Percentiles rank a stretch among this genome's conserved stretches.
These are phyloP conservation scores for Echinarachnius parma DNA, from an alignment of 53 echinoderm and acorn worm genomes.

Conservation along the genomic window DNA sequence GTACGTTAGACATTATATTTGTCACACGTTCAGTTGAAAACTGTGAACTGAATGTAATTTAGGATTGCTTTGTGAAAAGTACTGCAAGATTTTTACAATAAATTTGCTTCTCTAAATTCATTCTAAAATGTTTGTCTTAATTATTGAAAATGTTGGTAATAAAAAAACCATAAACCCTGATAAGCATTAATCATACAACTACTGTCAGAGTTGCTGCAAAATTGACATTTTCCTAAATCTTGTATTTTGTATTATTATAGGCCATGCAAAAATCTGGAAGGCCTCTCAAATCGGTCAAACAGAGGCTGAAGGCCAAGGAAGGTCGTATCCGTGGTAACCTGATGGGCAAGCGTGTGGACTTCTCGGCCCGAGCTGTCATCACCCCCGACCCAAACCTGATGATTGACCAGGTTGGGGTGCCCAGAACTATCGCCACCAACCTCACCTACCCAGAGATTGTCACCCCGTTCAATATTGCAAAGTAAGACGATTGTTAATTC, in stretches of 20 bases:
- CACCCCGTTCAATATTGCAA: conserved; percentile 98
- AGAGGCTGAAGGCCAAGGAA: conserved; percentile 90
- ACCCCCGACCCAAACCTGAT: conserved; percentile 94
- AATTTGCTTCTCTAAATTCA: too few species aligned
- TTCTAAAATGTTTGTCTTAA: too few species aligned
- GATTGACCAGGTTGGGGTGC: conserved; percentile 99
- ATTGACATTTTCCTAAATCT: too few species aligned
- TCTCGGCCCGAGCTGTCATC: conserved; percentile 97
- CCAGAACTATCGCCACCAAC: conserved; percentile 89
- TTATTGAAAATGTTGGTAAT: too few species aligned
- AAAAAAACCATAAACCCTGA: too few species aligned
- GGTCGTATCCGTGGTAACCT: conserved; percentile 98
- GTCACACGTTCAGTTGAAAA: too few species aligned
- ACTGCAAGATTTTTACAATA: too few species aligned
- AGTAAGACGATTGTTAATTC: conserved; percentile 54
- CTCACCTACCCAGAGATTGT: conserved; percentile 98
- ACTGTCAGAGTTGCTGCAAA: too few species aligned
- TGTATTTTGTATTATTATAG: conserved; percentile 45
- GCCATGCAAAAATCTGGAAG: conserved; percentile 98
- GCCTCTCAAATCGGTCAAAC: conserved; percentile 92
- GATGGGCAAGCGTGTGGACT: conserved; percentile 99
- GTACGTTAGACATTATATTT: too few species aligned
- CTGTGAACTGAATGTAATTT: too few species aligned
- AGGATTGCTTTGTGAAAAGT: too few species aligned
- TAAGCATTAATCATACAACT: too few species aligned